Evolutionary conservation across 2,888 invertebrate genomes (phyloP).

Genomic region (Eupithecia abbreviata): DNA sequence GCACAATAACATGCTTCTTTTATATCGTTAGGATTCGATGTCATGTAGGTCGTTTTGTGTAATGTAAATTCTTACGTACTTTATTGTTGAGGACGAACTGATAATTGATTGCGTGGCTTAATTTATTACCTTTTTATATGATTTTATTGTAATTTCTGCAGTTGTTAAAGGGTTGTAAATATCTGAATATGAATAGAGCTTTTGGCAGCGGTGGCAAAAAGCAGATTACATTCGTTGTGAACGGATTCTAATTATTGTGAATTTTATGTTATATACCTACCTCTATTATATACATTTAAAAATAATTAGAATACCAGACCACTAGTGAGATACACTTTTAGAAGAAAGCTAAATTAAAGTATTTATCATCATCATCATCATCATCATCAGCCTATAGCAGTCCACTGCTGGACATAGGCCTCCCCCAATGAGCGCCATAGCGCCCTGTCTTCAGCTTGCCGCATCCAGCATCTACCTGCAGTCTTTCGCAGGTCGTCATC

Average conservation of each 20-base stretch:
- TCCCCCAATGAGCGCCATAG: no score
- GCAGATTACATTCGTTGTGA: neutral
- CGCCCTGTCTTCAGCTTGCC: no score
- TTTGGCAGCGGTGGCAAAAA: neutral
- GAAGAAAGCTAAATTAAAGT: no score
- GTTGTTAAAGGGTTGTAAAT: slow-evolving; percentile 39
- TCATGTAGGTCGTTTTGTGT: slow-evolving; percentile 65
- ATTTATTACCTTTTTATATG: slow-evolving; percentile 37
- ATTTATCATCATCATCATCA: no score
- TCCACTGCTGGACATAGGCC: no score
- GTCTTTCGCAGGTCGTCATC: no score
- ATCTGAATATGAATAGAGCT: neutral
- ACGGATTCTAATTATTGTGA: neutral
- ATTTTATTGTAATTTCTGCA: slow-evolving; percentile 50
- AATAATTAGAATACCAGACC: neutral
- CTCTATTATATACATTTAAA: neutral
- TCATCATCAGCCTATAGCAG: no score
- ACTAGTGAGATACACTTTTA: no score
- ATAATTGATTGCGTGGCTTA: slow-evolving; percentile 67
- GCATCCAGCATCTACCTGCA: no score
- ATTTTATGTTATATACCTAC: no score
- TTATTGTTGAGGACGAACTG: slow-evolving; percentile 68
- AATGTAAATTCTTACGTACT: slow-evolving; percentile 73
- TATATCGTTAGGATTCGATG: slow-evolving; percentile 74
- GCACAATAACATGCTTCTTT: slow-evolving; percentile 68